These are phyloP conservation scores for Pocota personata DNA, from an alignment of 2,888 invertebrate genomes.

Conservation along the genomic window DNA sequence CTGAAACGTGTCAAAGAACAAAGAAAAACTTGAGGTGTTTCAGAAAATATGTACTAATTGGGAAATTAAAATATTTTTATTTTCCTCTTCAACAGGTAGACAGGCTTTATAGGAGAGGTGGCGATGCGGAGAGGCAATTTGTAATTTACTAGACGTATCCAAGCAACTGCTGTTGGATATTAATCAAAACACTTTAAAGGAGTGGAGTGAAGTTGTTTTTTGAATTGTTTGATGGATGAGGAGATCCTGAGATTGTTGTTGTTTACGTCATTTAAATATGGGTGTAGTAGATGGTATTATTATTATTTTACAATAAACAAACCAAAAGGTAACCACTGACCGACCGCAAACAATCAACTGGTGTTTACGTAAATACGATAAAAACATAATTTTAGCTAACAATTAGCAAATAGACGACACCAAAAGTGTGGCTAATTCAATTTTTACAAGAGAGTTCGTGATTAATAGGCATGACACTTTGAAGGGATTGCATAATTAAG, in stretches of 20 bases:
- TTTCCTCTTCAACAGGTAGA: neutral
- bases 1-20: neutral
- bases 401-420: neutral
- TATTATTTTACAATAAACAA: no score
- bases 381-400: neutral
- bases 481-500: slow-evolving; percentile 16
- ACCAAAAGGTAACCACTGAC: neutral
- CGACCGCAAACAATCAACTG: neutral
- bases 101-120: neutral
- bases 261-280: no score
- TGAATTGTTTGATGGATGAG: neutral
- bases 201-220: neutral
- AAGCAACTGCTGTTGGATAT: neutral
- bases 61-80: neutral
- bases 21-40: neutral
- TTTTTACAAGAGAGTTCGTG: neutral
- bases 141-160: neutral
- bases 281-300: no score
- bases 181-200: neutral
- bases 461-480: neutral
- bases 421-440: neutral
- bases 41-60: neutral
- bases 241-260: neutral
- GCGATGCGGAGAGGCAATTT: neutral
- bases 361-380: neutral